Evolutionary conservation across 2,797 vertebrate genomes (phyloP).

Genomic region (Arremon brunneinucha): DNA sequence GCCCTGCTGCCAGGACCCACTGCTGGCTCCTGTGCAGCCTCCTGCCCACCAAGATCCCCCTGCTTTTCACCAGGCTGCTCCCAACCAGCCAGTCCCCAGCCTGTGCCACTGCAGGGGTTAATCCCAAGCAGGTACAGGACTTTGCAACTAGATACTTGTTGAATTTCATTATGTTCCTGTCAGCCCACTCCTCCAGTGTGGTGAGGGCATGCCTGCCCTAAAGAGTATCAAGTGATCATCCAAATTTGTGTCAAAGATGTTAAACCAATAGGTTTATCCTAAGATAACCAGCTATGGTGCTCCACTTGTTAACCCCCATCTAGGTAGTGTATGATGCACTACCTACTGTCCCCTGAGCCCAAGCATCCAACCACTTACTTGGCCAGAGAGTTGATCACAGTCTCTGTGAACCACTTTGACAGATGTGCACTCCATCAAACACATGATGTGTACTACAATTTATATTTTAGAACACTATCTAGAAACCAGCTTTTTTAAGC

Average conservation of each 20-base stretch:
- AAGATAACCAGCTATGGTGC: background rate
- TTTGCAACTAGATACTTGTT: background rate
- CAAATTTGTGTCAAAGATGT: background rate
- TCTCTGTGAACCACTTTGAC: background rate
- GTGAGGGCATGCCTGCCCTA: background rate
- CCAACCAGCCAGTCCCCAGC: background rate
- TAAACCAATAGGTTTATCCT: background rate
- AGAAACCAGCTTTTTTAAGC: background rate
- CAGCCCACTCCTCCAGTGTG: background rate
- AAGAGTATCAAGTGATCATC: background rate
- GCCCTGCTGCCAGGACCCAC: background rate
- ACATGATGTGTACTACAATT: background rate
- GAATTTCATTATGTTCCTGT: fast-evolving
- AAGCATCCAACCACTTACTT: background rate
- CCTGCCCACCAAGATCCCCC: background rate
- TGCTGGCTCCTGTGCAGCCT: background rate
- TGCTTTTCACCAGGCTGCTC: background rate
- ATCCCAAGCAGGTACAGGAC: background rate
- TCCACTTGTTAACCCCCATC: too few species aligned
- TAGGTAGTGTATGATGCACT: background rate
- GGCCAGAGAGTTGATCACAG: background rate
- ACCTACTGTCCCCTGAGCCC: background rate
- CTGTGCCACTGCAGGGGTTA: background rate
- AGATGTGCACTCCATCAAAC: background rate
- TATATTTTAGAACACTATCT: background rate